Base-by-base conservation (phyloP, 1,140 invertebrate species). In the Drosophila auraria region DNA sequence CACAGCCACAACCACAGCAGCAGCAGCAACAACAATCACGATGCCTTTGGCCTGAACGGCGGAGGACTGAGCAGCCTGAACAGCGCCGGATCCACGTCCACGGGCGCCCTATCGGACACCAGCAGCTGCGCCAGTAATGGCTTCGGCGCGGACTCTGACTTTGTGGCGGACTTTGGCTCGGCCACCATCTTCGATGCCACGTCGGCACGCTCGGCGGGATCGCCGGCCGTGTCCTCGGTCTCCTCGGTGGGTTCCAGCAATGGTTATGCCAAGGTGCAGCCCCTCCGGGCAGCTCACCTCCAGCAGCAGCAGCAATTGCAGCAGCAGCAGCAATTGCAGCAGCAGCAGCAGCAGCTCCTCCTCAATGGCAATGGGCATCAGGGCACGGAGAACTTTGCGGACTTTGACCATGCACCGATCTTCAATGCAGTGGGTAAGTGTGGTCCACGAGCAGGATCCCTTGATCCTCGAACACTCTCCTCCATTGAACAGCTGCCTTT, bases 361-460 rank as follows among this genome's bases (percentile, higher is more conserved):
- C 78, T 84, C 25, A 89, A 90, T 57, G 86, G 86, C 3, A 84
- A 64, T 47, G 78, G 69, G 20, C 49, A 38, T 17, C 47, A 66
- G 47, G 56, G 56, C 15, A 53, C 82, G 30, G 92, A 90, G 74
- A 93, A 95, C 44, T 96, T 96, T 93, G 96, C 96, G 8, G 96
- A 96, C 92, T 96, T 96, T 91, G 96, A 96, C 62, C 95, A 96
- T 93, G 96, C 96, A 84, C 95, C 95, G 62, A 94, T 95, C 64
- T 96, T 96, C 81, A 94, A 94, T 92, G 94, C 94, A 65, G 84
- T 93, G 47, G 84, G 93, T 94, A 93, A 94, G 94, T 60, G 8
- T 15, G 12, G 3, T 30, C 6, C 38, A 1, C 11, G 9, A 14
- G 27, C 33, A 25, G n/a, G 9, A 36, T n/a, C 25, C 2, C 5